Evolutionary conservation across 1,140 invertebrate species (phyloP).

Genomic region (Sarcophaga peregrina): DNA sequence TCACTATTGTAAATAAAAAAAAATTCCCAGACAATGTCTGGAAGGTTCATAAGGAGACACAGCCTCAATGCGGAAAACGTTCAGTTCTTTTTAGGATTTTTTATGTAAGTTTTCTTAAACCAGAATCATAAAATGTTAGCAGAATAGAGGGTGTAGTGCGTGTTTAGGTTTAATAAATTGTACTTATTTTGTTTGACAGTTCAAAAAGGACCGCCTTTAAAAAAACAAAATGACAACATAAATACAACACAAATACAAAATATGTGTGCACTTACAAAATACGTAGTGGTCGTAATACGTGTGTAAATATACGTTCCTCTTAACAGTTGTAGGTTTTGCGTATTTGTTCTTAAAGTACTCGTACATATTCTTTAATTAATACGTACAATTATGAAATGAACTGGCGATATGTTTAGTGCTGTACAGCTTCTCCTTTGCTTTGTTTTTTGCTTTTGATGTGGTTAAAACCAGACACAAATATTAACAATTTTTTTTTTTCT

Average conservation of each 20-base stretch:
- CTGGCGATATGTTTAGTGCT: background rate
- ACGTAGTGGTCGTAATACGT: too few relatives aligned
- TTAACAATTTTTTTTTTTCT: background rate
- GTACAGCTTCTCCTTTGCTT: background rate
- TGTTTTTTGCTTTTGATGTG: background rate
- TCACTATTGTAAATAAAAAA: conserved; percentile 26
- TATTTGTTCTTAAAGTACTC: background rate
- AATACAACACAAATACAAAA: background rate
- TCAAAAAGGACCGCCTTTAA: background rate
- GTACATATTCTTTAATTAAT: background rate
- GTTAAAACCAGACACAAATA: background rate
- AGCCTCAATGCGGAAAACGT: too few relatives aligned
- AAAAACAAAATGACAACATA: background rate
- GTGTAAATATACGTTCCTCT: background rate
- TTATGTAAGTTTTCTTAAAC: background rate
- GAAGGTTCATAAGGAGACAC: background rate
- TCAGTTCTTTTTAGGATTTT: background rate
- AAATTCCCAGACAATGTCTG: background rate
- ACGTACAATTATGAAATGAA: conserved; percentile 13
- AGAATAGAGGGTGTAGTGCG: conserved; percentile 21
- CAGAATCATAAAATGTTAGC: background rate
- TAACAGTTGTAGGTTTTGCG: background rate
- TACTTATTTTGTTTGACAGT: conserved; percentile 1
- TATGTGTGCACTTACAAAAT: background rate
- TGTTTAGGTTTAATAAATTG: conserved; percentile 25